Conservation (phyloP, 2,888 invertebrate species). For the Conchocele bisecta region DNA sequence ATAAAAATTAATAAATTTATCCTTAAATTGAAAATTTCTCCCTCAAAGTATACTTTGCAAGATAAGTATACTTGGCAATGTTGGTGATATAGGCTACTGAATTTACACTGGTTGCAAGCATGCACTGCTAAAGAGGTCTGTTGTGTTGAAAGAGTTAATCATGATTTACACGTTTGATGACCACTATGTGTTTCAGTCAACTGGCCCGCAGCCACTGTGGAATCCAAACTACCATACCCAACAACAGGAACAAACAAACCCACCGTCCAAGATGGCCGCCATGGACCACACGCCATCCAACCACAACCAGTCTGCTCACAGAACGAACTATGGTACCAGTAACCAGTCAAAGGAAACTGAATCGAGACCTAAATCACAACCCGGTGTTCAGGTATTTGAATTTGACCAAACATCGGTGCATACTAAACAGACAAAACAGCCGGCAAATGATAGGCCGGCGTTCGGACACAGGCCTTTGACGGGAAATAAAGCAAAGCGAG, state of each 20-base stretch:
- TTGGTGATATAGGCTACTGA: too few relatives aligned
- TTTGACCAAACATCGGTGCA: slow-evolving; percentile 29
- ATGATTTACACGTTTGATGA: too few relatives aligned
- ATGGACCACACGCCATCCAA: not conserved
- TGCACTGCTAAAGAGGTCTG: too few relatives aligned
- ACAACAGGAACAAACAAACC: not conserved
- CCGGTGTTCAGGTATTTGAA: slow-evolving; percentile 42
- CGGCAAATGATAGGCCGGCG: slow-evolving; percentile 35
- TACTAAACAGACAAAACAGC: slow-evolving; percentile 27
- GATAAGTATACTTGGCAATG: too few relatives aligned
- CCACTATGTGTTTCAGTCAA: slow-evolving; percentile 45
- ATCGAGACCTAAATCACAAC: slow-evolving; percentile 16
- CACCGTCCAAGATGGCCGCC: not conserved
- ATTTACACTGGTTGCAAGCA: too few relatives aligned
- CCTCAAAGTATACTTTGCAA: too few relatives aligned
- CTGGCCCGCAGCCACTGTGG: slow-evolving; percentile 62
- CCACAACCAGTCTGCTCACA: too few relatives aligned
- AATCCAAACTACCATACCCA: slow-evolving; percentile 44
- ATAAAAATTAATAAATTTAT: too few relatives aligned
- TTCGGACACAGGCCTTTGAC: slow-evolving; percentile 47
- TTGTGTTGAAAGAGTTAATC: too few relatives aligned
- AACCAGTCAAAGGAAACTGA: too few relatives aligned
- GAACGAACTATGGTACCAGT: not conserved
- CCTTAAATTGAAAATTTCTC: too few relatives aligned
- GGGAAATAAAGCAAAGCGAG: slow-evolving; percentile 29